phyloP scores from a whole-genome alignment of 2,113 vertebrate genomes.

The Butastur rufipennis region DNA sequence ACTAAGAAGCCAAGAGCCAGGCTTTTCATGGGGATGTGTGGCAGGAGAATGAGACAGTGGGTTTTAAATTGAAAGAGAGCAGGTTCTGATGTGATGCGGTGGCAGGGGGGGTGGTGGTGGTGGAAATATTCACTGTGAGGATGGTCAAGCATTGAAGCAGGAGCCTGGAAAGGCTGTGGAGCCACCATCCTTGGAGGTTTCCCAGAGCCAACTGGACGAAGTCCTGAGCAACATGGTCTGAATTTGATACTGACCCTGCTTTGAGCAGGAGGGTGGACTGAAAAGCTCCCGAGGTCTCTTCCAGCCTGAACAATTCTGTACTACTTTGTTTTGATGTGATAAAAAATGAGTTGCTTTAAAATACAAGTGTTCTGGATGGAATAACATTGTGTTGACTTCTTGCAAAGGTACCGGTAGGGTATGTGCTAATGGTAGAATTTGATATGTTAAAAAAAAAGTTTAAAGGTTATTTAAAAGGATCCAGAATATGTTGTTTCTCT shows the following conservation, averaged over 20 bases:
- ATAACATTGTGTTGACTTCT: not conserved
- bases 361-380: not conserved
- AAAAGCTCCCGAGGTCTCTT: not conserved
- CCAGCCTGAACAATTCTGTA: not conserved
- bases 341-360: not conserved
- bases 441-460: not conserved
- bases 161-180: not conserved
- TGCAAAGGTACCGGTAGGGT: not conserved
- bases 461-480: not conserved
- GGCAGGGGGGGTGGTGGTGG: too few relatives aligned
- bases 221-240: not conserved
- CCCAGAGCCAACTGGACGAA: not conserved
- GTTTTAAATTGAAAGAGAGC: not conserved
- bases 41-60: not conserved
- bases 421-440: not conserved
- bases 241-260: not conserved
- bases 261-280: not conserved
- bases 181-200: not conserved
- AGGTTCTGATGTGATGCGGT: not conserved
- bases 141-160: not conserved
- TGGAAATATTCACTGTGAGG: not conserved
- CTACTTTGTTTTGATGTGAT: not conserved
- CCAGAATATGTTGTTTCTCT: not conserved
- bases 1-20: not conserved
- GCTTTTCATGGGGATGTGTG: not conserved